phyloP scores from a whole-genome alignment of 30 jellyfish, hydroid and myxozoan genomes.

The Aurelia aurita region DNA sequence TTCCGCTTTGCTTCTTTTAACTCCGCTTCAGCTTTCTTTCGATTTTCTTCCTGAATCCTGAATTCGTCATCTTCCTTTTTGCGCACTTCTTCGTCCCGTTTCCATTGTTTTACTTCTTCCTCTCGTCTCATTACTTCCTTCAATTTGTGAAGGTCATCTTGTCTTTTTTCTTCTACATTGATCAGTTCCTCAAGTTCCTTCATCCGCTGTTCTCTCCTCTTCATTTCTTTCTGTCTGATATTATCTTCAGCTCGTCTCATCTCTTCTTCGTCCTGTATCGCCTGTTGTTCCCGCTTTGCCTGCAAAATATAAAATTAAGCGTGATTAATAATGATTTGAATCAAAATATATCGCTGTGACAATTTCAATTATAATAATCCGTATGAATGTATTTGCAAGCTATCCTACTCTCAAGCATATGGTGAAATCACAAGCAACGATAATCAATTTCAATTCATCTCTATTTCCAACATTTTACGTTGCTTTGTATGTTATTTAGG shows the following conservation, averaged over 20 bases:
- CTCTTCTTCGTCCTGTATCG: slow-evolving; percentile 57
- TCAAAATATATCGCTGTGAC: no score
- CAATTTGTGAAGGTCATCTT: slow-evolving; percentile 35
- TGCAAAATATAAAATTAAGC: background rate
- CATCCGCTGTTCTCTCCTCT: slow-evolving; percentile 66
- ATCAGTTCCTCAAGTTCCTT: slow-evolving; percentile 65
- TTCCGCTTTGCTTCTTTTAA: slow-evolving; percentile 53
- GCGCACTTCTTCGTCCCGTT: slow-evolving; percentile 59
- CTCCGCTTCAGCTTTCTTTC: slow-evolving; percentile 73
- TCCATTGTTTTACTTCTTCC: slow-evolving; percentile 21
- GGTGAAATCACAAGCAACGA: no score
- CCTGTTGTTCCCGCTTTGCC: slow-evolving; percentile 64
- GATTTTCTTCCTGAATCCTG: slow-evolving; percentile 51
- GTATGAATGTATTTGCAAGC: no score
- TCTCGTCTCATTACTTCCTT: slow-evolving; percentile 27
- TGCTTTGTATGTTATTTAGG: no score
- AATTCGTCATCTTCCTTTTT: slow-evolving; percentile 53
- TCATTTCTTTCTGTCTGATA: slow-evolving; percentile 41
- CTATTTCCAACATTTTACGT: no score
- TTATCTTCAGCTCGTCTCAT: slow-evolving; percentile 60
- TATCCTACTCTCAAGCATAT: no score
- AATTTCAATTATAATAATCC: no score
- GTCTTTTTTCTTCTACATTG: slow-evolving; percentile 35
- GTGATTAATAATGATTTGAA: no score
- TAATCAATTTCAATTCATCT: no score